Evolutionary conservation across 2,797 vertebrate species (phyloP).

Genomic region (Scolopax bukidnonensis): DNA sequence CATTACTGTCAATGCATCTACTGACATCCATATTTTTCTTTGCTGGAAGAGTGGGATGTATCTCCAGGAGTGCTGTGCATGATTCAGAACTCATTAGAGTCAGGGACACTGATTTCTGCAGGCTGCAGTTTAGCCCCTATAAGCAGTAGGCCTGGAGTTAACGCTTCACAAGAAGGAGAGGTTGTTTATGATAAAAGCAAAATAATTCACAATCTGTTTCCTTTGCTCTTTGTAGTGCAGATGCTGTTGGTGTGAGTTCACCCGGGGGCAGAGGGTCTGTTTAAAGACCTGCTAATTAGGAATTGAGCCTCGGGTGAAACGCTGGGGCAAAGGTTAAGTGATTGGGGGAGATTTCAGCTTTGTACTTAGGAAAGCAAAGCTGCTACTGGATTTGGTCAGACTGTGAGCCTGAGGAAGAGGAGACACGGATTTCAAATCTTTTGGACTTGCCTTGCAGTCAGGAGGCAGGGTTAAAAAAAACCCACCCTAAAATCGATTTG

Average conservation of each 20-base stretch:
- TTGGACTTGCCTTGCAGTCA: neutral
- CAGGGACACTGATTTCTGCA: conserved; percentile 44
- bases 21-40: conserved; percentile 23
- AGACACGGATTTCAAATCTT: neutral
- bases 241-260: neutral
- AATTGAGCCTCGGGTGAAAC: neutral
- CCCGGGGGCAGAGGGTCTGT: neutral
- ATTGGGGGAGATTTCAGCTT: neutral
- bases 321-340: conserved; percentile 33
- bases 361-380: neutral
- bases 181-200: conserved; percentile 32
- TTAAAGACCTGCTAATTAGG: conserved; percentile 1
- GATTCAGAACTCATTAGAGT: conserved; percentile 48
- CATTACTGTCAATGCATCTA: conserved; percentile 44
- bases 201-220: conserved; percentile 29
- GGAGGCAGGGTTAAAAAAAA: neutral
- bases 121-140: conserved; percentile 13
- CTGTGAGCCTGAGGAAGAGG: neutral
- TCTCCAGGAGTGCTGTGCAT: neutral
- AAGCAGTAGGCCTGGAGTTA: neutral
- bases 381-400: neutral
- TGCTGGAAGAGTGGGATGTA: conserved; percentile 2
- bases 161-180: neutral
- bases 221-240: neutral
- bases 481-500: neutral